phyloP scores from a whole-genome alignment of 2,113 vertebrate species.

The Rousettus leschenaultii region DNA sequence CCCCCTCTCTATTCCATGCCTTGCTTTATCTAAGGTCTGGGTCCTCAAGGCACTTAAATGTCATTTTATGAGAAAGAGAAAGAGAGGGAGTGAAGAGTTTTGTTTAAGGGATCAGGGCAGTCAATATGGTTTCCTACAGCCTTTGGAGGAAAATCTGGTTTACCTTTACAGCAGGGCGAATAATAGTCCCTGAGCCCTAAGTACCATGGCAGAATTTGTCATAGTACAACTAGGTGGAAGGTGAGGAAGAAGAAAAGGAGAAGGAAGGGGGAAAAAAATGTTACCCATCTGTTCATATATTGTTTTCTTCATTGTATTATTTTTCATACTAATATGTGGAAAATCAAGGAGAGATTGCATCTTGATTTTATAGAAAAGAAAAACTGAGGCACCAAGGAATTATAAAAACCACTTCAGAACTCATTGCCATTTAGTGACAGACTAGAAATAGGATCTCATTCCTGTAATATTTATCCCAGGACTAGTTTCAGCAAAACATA shows the following conservation, averaged over 20 bases:
- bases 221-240: rapidly evolving
- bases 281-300: neutral
- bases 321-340: neutral
- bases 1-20: too few species aligned
- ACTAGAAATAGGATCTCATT: neutral
- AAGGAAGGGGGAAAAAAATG: neutral
- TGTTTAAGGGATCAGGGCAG: neutral
- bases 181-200: rapidly evolving
- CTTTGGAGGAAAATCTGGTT: neutral
- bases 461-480: neutral
- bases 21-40: neutral
- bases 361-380: neutral
- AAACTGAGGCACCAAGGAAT: neutral
- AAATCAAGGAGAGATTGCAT: neutral
- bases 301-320: neutral
- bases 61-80: neutral
- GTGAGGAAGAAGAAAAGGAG: neutral
- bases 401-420: neutral
- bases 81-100: neutral
- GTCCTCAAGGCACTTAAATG: neutral
- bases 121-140: neutral
- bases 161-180: rapidly evolving
- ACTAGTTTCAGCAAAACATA: neutral
- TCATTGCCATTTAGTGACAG: neutral
- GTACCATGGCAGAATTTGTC: neutral